Percentiles rank a stretch among this genome's conserved stretches.
phyloP scores from a whole-genome alignment of 2,113 vertebrate species.

The Nematolebias whitei region DNA sequence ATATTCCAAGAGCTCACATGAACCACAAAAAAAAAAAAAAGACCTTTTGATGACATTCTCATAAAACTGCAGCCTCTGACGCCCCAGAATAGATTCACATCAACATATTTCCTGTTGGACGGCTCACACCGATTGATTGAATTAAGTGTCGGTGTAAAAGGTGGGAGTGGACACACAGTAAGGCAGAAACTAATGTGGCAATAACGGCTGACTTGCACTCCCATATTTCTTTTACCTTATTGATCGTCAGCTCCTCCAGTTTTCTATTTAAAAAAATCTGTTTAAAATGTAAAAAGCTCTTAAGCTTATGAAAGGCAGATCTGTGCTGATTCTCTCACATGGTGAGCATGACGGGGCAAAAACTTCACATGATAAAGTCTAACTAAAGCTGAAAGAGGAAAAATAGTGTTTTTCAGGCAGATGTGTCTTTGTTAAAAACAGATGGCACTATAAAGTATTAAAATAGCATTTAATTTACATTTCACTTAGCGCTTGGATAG shows the following conservation, averaged over 20 bases:
- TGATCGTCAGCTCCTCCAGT: not conserved
- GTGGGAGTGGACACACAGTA: not conserved
- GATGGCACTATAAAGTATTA: not conserved
- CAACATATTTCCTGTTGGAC: not conserved
- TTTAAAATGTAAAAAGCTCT: not conserved
- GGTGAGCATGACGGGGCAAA: slow-evolving; percentile 18
- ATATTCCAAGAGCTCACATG: too few relatives aligned
- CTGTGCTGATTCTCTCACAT: slow-evolving; percentile 32
- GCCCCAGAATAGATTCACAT: not conserved
- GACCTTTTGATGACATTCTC: too few relatives aligned
- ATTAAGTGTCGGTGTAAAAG: slow-evolving; percentile 4
- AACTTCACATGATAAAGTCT: slow-evolving; percentile 48
- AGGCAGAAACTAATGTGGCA: not conserved
- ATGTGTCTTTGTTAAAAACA: not conserved
- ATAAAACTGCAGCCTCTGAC: not conserved
- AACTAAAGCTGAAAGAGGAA: slow-evolving; percentile 17
- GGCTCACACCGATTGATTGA: not conserved
- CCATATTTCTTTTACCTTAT: not conserved
- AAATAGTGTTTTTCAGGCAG: too few relatives aligned
- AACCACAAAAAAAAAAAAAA: too few relatives aligned
- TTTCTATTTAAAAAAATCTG: not conserved
- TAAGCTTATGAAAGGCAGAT: too few relatives aligned
- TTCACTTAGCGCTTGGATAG: too few relatives aligned
- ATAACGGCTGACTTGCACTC: not conserved
- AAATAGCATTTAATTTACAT: too few relatives aligned